These are phyloP conservation scores for Pterostichus madidus DNA, from an alignment of 2,888 invertebrate species.

Conservation along the genomic window DNA sequence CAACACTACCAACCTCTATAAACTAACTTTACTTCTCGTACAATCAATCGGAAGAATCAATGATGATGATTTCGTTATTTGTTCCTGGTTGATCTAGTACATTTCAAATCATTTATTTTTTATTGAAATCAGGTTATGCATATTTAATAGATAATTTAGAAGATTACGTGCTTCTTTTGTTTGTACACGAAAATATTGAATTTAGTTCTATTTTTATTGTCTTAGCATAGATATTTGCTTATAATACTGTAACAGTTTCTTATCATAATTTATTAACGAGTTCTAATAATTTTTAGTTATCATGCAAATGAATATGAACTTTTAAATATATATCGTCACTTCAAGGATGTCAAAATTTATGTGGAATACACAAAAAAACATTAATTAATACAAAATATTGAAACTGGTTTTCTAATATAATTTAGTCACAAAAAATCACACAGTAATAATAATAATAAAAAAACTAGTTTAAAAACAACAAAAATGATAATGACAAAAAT, in stretches of 20 bases:
- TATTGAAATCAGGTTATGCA: too few relatives aligned
- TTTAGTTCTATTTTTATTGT: too few relatives aligned
- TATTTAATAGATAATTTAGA: too few relatives aligned
- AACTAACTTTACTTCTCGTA: neutral
- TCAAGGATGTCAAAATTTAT: slow-evolving; percentile 40
- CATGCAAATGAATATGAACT: slow-evolving; percentile 9
- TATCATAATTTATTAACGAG: slow-evolving; percentile 41
- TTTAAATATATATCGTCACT: slow-evolving; percentile 22
- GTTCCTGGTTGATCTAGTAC: slow-evolving; percentile 12
- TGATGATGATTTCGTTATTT: slow-evolving; percentile 1
- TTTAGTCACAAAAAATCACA: slow-evolving; percentile 1
- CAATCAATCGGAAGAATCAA: neutral
- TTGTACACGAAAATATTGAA: too few relatives aligned
- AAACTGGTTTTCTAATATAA: slow-evolving; percentile 26
- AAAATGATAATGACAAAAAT: neutral
- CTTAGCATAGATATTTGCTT: too few relatives aligned
- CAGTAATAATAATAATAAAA: neutral
- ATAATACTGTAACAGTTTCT: neutral
- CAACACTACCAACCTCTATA: slow-evolving; percentile 63
- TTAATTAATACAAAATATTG: slow-evolving; percentile 15
- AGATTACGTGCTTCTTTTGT: too few relatives aligned
- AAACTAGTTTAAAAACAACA: neutral
- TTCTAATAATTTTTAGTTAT: slow-evolving; percentile 26
- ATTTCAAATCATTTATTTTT: neutral
- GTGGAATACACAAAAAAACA: slow-evolving; percentile 26